phyloP scores from a whole-genome alignment of 1,140 invertebrate species.

The Heterodera carotae region DNA sequence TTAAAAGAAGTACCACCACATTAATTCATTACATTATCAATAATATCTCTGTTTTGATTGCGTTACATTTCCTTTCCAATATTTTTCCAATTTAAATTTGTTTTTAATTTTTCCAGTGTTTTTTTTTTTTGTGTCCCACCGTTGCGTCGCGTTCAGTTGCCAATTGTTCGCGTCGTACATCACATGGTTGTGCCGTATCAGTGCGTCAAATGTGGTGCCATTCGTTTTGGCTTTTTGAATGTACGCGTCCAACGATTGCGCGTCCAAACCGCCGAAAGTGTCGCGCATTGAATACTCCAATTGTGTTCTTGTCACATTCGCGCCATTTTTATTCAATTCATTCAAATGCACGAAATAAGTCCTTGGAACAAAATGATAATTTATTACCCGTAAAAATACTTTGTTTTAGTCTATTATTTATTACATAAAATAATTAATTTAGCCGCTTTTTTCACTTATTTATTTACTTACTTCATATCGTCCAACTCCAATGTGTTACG shows the following conservation, averaged over 20 bases:
- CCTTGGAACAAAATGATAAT: slow-evolving; percentile 33
- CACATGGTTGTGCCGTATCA: slow-evolving; percentile 30
- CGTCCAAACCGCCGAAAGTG: slow-evolving; percentile 33
- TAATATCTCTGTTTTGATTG: no score
- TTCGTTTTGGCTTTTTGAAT: slow-evolving; percentile 25
- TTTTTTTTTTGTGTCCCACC: not conserved
- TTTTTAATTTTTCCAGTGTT: not conserved
- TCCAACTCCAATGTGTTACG: slow-evolving; percentile 27
- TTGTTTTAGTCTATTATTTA: not conserved
- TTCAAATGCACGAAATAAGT: slow-evolving; percentile 54
- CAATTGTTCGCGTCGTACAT: not conserved
- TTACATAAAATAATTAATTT: not conserved
- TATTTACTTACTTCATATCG: slow-evolving; percentile 41
- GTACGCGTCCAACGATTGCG: slow-evolving; percentile 22
- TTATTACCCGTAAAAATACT: not conserved
- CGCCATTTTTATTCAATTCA: slow-evolving; percentile 40
- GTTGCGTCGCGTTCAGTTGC: not conserved
- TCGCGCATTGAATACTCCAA: slow-evolving; percentile 55
- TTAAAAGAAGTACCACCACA: no score
- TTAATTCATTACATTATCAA: no score
- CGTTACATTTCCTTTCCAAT: no score
- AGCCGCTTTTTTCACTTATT: no score
- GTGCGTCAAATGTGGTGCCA: slow-evolving; percentile 24
- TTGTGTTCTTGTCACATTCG: slow-evolving; percentile 30
- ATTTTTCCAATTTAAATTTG: not conserved